Base-by-base conservation (phyloP, 2,888 invertebrate species). In the Drosophila stalkeri region DNA sequence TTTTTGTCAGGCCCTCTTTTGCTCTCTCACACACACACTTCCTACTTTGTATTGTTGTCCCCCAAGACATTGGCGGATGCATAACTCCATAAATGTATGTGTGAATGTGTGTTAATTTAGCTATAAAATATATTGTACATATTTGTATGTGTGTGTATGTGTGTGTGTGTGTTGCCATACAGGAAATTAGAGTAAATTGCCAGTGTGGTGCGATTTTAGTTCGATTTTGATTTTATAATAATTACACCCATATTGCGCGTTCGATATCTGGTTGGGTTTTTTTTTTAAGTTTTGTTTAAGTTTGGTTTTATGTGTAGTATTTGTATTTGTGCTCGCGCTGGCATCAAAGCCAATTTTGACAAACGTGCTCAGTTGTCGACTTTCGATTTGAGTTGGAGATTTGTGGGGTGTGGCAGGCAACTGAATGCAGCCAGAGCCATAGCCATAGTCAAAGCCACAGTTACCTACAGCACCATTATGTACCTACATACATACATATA, bases 191-290 rank as follows among this genome's bases (percentile, higher is more conserved):
- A 60, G 72, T 63, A 78, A 80, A 78, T 81, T 78, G 66, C 64
- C 43, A 46, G 46, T 27, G 69, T 37, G 23, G 12, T 12, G 49
- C 61, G 73, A 64, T 73, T 82, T 72, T 62, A 70, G 78, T 72
- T 81, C 64, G 67, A 70, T 76, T 69, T 81, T 72, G 76, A 70
- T 72, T 80, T 72, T 81, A 81, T 77, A 84, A 81, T 79, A 81
- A 79, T 84, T 82, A 77, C 81, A 81, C 74, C 81, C 79, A 79
- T 74, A 79, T 77, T 77, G 75, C 77, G 75, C 77, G 77, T 72
- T 70, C 33, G 54, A 41, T 51, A 51, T 70, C 44, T 62, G 59
- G 43, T 55, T 67, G 68, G 57, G 59, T 63, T 62, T 65, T 59
- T 57, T 27, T 27, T 27, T 27, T 5, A 23, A 23, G 23, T 23